Evolutionary conservation across 2,888 invertebrate species (phyloP).

Genomic region (Bombylius major): DNA sequence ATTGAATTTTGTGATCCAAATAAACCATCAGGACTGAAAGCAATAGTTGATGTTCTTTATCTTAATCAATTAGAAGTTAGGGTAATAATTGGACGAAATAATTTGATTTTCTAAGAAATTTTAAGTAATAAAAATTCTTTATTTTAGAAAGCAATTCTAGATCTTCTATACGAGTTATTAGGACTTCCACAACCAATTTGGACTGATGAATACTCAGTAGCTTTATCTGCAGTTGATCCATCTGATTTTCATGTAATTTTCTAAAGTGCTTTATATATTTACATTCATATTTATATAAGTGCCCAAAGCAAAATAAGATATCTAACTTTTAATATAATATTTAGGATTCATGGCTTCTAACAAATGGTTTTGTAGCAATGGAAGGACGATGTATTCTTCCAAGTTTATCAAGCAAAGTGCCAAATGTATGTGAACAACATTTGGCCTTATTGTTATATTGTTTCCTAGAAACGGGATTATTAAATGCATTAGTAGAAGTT

Average conservation of each 20-base stretch:
- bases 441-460: slow-evolving; percentile 76
- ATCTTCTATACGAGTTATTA: slow-evolving; percentile 81
- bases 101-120: not conserved
- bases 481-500: slow-evolving; percentile 83
- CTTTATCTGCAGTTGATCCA: slow-evolving; percentile 78
- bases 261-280: too few species aligned
- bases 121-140: not conserved
- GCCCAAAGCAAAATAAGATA: too few species aligned
- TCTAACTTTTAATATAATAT: not conserved
- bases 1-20: slow-evolving; percentile 74
- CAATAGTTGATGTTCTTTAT: slow-evolving; percentile 68
- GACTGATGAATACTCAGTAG: slow-evolving; percentile 85
- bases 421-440: slow-evolving; percentile 86
- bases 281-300: too few species aligned
- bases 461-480: slow-evolving; percentile 73
- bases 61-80: slow-evolving; percentile 81
- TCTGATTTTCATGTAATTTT: slow-evolving; percentile 49
- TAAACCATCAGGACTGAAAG: slow-evolving; percentile 59
- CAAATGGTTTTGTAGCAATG: slow-evolving; percentile 89
- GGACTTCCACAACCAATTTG: slow-evolving; percentile 79
- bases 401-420: slow-evolving; percentile 69
- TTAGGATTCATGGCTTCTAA: slow-evolving; percentile 72
- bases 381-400: slow-evolving; percentile 81
- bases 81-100: slow-evolving; percentile 41
- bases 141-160: slow-evolving; percentile 79